Percentiles rank a stretch among this genome's conserved stretches.
Conservation (phyloP, 2,113 vertebrate species). For the Psittacula cyanocephala region DNA sequence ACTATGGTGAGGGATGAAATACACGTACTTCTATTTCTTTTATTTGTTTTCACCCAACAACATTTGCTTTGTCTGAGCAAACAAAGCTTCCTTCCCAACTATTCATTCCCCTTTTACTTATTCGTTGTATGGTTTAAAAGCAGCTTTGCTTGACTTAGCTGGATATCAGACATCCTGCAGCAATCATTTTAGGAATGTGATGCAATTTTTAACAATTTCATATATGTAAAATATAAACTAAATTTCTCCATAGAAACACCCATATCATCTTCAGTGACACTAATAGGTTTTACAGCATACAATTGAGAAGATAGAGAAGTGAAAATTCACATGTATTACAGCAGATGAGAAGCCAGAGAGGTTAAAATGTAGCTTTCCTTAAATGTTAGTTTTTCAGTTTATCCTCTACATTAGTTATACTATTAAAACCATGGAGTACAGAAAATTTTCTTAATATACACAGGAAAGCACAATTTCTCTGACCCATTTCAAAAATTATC, state of each 20-base stretch:
- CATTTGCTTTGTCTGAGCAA: neutral
- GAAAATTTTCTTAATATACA: neutral
- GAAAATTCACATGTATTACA: constrained; percentile 11
- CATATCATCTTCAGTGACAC: neutral
- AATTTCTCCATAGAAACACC: neutral
- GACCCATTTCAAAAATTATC: neutral
- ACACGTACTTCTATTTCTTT: fast-evolving
- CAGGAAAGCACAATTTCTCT: neutral
- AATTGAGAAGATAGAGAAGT: neutral
- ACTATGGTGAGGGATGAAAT: neutral
- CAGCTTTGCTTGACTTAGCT: neutral
- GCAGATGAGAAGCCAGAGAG: neutral
- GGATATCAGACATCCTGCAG: neutral
- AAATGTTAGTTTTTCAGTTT: neutral
- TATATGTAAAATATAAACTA: neutral
- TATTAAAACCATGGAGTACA: neutral
- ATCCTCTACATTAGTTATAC: neutral
- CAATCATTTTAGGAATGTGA: neutral
- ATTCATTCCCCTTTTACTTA: neutral
- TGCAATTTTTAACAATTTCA: neutral
- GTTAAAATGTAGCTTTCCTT: neutral
- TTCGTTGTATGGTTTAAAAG: neutral
- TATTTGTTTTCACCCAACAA: neutral
- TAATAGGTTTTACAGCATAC: constrained; percentile 24
- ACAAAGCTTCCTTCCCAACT: neutral